These are phyloP conservation scores for Zalophus californianus DNA, from an alignment of 2,797 vertebrate genomes.

Conservation along the genomic window DNA sequence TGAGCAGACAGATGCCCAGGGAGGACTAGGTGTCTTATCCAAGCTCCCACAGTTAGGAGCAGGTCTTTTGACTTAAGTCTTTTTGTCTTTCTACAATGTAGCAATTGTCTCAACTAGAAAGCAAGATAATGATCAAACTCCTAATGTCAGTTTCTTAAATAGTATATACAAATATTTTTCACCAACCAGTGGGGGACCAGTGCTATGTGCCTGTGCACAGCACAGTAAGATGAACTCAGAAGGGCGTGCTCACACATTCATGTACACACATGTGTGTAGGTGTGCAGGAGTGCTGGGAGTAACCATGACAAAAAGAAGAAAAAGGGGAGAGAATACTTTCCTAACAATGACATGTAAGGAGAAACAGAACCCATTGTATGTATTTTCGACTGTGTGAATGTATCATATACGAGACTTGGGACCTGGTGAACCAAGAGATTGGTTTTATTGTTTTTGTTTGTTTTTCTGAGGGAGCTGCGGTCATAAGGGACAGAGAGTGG, in stretches of 20 bases:
- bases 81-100: background rate
- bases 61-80: background rate
- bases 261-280: rapidly evolving
- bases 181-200: background rate
- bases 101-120: conserved; percentile 1
- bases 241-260: background rate
- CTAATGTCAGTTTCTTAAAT: background rate
- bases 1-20: background rate
- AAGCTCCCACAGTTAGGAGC: background rate
- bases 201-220: background rate
- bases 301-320: background rate
- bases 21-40: background rate
- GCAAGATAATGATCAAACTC: background rate
- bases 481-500: background rate
- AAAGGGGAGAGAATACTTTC: background rate
- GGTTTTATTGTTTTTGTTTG: background rate
- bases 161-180: background rate
- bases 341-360: background rate
- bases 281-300: background rate
- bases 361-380: background rate
- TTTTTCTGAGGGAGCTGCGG: background rate
- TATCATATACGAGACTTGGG: background rate
- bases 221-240: background rate
- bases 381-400: background rate
- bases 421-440: background rate